Percentiles rank a stretch among this genome's conserved stretches.
phyloP scores from a whole-genome alignment of 2,888 invertebrate genomes.

The Alloscopus bannaensis region DNA sequence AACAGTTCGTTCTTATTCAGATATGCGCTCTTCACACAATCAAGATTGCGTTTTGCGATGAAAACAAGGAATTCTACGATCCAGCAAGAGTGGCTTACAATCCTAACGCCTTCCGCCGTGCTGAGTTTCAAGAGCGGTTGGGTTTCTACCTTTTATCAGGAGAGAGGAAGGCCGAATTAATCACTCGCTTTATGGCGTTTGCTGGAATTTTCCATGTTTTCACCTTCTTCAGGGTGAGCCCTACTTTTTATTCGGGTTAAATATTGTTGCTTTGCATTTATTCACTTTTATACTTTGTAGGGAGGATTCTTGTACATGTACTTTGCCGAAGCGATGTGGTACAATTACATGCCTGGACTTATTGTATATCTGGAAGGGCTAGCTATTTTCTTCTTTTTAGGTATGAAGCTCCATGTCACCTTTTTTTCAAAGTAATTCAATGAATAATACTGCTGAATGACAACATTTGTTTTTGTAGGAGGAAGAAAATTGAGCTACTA shows the following conservation, averaged over 20 bases:
- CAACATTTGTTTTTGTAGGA: too few relatives aligned
- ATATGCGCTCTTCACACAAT: not conserved
- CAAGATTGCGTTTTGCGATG: constrained; percentile 5
- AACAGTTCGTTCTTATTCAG: not conserved
- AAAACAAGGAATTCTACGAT: constrained; percentile 35
- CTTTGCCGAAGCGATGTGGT: constrained; percentile 9
- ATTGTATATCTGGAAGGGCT: constrained; percentile 13
- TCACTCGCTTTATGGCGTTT: not conserved
- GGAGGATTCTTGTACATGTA: not conserved
- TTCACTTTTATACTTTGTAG: not conserved
- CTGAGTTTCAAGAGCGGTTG: constrained; percentile 13
- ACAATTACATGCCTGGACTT: constrained; percentile 17
- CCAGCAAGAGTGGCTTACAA: constrained; percentile 10
- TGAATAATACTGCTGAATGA: not conserved
- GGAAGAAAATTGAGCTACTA: constrained; percentile 16
- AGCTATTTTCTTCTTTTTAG: constrained; percentile 24
- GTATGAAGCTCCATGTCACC: not conserved
- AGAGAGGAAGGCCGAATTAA: constrained; percentile 2
- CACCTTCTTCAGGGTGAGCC: constrained; percentile 14
- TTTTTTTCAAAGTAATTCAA: not conserved
- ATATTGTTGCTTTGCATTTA: not conserved
- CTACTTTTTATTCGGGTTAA: too few relatives aligned
- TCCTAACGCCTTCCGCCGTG: not conserved
- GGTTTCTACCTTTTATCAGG: not conserved
- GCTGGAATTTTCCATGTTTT: constrained; percentile 13